phyloP scores from a whole-genome alignment of 2,888 invertebrate species.

The Alentia gelatinosa region DNA sequence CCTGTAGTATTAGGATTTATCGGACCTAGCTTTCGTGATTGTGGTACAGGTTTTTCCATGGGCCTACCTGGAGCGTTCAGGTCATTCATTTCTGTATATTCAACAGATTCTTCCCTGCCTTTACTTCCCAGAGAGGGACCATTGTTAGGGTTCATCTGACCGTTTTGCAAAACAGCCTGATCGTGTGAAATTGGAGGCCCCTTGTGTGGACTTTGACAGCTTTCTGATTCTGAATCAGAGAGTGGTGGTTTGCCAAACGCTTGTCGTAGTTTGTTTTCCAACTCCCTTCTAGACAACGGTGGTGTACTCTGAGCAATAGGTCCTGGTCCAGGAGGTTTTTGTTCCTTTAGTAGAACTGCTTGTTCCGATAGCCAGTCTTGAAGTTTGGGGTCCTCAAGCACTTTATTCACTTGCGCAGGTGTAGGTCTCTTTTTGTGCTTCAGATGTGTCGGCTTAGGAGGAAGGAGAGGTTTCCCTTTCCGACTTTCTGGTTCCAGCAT shows the following conservation, averaged over 20 bases:
- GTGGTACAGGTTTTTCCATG: not conserved
- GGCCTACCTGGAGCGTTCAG: not conserved
- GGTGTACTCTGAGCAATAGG: slow-evolving; percentile 61
- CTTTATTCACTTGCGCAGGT: not conserved
- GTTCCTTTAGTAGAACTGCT: slow-evolving; percentile 43
- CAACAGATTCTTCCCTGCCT: not conserved
- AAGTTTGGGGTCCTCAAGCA: slow-evolving; percentile 47
- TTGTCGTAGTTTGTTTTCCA: slow-evolving; percentile 18
- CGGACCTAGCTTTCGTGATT: not conserved
- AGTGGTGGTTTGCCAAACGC: slow-evolving; percentile 11
- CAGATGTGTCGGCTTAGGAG: slow-evolving; percentile 34
- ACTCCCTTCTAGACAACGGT: slow-evolving; percentile 39
- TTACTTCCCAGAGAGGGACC: not conserved
- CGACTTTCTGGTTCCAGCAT: slow-evolving; percentile 5
- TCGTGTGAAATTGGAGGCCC: slow-evolving; percentile 20
- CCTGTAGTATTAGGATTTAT: not conserved
- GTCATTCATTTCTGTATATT: slow-evolving; percentile 28
- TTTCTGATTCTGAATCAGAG: slow-evolving; percentile 52
- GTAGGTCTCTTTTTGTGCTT: not conserved
- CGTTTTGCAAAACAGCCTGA: not conserved
- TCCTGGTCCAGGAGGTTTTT: not conserved
- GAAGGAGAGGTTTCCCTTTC: not conserved
- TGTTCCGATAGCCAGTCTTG: slow-evolving; percentile 64
- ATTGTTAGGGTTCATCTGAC: not conserved
- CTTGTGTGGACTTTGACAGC: not conserved